Conservation (phyloP, 2,888 invertebrate genomes). For the Caenorhabditis macrosperma region DNA sequence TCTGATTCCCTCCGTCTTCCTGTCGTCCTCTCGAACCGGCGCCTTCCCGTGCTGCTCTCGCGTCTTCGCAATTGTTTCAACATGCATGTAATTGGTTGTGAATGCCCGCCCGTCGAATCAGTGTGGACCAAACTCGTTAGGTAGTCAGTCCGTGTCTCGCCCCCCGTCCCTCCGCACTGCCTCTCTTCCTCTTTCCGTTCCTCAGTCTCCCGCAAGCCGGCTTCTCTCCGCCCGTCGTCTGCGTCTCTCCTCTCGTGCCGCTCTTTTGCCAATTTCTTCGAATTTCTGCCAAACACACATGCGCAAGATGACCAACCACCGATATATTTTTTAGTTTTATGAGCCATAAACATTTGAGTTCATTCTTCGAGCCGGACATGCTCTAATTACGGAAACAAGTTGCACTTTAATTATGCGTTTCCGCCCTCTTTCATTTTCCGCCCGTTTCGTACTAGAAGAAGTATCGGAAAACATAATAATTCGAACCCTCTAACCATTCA, state of each 20-base stretch:
- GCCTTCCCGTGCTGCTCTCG: neutral
- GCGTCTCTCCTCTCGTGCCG: conserved; percentile 12
- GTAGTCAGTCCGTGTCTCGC: conserved; percentile 28
- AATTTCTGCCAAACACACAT: conserved; percentile 53
- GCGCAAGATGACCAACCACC: conserved; percentile 46
- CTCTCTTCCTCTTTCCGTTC: conserved; percentile 16
- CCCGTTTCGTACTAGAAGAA: too few species aligned
- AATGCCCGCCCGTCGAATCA: conserved; percentile 44
- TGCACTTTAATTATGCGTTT: neutral
- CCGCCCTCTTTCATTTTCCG: neutral
- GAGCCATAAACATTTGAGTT: conserved; percentile 8
- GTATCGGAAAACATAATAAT: too few species aligned
- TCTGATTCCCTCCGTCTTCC: too few species aligned
- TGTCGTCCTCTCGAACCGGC: neutral
- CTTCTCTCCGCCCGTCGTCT: conserved; percentile 35
- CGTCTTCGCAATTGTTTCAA: conserved; percentile 26
- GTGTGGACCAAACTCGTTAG: conserved; percentile 50
- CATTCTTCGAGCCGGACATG: neutral
- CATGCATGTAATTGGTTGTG: conserved; percentile 41
- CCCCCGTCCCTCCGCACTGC: conserved; percentile 21
- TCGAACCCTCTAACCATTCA: too few species aligned
- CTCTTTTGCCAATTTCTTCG: conserved; percentile 35
- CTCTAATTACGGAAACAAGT: too few species aligned
- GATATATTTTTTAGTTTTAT: conserved; percentile 43
- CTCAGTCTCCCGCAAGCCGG: conserved; percentile 17